Percentiles rank a stretch among this genome's conserved stretches.
These are phyloP conservation scores for Cnemophilus loriae DNA, from an alignment of 2,113 vertebrate genomes.

Conservation along the genomic window DNA sequence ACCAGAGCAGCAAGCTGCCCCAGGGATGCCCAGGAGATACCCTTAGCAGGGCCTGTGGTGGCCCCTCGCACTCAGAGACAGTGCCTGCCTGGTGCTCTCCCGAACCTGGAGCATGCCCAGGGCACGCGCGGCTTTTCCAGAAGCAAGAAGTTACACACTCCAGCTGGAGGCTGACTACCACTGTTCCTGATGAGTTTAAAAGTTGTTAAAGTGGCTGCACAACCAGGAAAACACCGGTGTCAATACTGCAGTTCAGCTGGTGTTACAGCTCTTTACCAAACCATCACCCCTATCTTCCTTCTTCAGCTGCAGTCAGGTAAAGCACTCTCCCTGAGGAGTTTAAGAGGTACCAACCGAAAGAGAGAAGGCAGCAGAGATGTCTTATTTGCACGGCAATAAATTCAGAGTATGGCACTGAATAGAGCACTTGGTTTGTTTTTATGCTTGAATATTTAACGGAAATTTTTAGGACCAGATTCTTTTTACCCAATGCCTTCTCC, in stretches of 20 bases:
- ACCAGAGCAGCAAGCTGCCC: too few relatives aligned
- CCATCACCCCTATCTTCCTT: background rate
- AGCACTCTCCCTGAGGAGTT: background rate
- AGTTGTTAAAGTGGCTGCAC: too few relatives aligned
- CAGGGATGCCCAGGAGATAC: too few relatives aligned
- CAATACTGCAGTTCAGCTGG: accelerated
- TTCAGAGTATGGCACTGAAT: background rate
- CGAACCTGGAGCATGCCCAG: too few relatives aligned
- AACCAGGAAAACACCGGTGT: background rate
- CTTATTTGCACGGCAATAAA: background rate
- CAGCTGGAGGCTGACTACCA: background rate
- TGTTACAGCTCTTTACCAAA: background rate
- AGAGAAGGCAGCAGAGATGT: background rate
- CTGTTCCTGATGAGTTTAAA: background rate
- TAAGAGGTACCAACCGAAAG: background rate
- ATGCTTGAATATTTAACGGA: background rate
- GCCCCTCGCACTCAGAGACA: too few relatives aligned
- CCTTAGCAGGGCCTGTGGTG: too few relatives aligned
- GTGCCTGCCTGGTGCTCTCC: too few relatives aligned
- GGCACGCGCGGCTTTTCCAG: background rate
- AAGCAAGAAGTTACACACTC: too few relatives aligned
- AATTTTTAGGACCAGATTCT: background rate
- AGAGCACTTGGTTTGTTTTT: background rate
- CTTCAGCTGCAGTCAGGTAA: background rate
- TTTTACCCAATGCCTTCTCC: background rate